Percentiles rank a stretch among this genome's conserved stretches.
phyloP scores from a whole-genome alignment of 2,113 vertebrate genomes.

The Tinamus guttatus region DNA sequence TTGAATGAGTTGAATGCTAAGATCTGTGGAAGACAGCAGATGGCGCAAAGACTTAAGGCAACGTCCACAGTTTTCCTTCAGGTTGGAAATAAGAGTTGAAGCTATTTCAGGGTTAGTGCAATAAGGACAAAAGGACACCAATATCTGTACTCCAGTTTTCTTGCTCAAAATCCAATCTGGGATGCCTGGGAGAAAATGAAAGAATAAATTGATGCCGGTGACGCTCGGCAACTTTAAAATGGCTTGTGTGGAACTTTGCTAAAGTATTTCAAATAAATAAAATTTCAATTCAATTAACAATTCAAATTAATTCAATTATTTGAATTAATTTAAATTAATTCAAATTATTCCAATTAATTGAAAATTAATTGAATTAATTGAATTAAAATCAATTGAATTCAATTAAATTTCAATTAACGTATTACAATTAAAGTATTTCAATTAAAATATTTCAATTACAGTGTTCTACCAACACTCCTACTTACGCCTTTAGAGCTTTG shows the following conservation, averaged over 20 bases:
- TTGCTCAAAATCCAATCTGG: background rate
- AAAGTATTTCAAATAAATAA: too few relatives aligned
- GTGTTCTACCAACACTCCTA: background rate
- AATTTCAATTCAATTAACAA: too few relatives aligned
- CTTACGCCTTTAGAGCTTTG: background rate
- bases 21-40: background rate
- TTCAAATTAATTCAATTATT: too few relatives aligned
- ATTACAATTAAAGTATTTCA: too few relatives aligned
- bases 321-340: too few relatives aligned
- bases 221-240: background rate
- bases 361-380: too few relatives aligned
- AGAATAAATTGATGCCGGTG: background rate
- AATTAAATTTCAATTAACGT: too few relatives aligned
- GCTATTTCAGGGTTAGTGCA: background rate
- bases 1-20: background rate
- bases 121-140: background rate
- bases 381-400: too few relatives aligned
- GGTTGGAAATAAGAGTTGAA: background rate
- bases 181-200: background rate
- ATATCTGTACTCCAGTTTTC: background rate
- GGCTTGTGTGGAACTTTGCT: background rate
- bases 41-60: background rate
- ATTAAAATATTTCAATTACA: background rate
- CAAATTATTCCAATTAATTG: too few relatives aligned
- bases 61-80: rapidly evolving